Evolutionary conservation across 1,140 invertebrate species (phyloP).

Genomic region (Lasaia peninsularis): DNA sequence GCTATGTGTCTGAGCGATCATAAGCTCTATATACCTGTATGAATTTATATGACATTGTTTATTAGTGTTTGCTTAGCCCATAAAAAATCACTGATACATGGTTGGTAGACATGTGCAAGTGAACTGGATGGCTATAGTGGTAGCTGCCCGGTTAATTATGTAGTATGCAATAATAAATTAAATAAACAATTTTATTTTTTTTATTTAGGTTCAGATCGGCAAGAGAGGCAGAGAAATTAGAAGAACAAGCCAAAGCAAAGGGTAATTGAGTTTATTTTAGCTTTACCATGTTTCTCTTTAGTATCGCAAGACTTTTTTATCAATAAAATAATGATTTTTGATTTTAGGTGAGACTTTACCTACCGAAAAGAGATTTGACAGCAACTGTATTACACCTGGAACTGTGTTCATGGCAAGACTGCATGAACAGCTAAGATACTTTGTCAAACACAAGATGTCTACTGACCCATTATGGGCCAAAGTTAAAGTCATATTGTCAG

Average conservation of each 20-base stretch:
- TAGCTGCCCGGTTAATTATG: no score
- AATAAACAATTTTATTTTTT: no score
- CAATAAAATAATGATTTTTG: not conserved
- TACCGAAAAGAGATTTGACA: slow-evolving; percentile 91
- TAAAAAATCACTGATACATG: no score
- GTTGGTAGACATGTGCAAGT: no score
- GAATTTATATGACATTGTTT: no score
- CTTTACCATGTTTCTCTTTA: not conserved
- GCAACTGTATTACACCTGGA: slow-evolving; percentile 97
- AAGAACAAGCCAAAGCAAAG: slow-evolving; percentile 85
- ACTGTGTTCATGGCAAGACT: slow-evolving; percentile 93
- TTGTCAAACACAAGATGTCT: slow-evolving; percentile 92
- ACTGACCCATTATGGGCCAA: slow-evolving; percentile 90
- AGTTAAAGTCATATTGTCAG: slow-evolving; percentile 88
- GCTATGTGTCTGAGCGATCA: no score
- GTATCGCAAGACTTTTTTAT: not conserved
- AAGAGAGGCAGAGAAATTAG: slow-evolving; percentile 88
- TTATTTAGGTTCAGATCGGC: slow-evolving; percentile 88
- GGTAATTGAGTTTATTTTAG: slow-evolving; percentile 45
- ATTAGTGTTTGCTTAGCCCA: no score
- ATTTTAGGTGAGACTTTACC: slow-evolving; percentile 82
- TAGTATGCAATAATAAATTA: no score
- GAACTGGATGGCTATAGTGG: no score
- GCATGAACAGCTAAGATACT: slow-evolving; percentile 91
- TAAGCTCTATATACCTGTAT: no score